phyloP scores from a whole-genome alignment of 2,888 invertebrate genomes.

The Drosophila ochracea region DNA sequence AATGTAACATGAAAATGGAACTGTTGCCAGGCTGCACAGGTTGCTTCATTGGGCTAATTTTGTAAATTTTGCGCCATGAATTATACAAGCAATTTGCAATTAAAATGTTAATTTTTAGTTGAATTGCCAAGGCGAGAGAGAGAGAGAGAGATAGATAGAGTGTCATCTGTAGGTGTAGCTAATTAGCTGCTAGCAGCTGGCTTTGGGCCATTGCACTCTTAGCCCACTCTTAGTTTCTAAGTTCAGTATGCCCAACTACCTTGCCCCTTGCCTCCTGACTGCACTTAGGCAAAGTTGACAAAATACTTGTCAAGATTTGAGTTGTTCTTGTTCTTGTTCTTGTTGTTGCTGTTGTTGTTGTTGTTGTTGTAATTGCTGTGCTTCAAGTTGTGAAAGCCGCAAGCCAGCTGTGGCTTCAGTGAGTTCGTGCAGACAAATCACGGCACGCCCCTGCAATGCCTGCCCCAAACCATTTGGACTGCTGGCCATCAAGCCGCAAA shows the following conservation, averaged over 20 bases:
- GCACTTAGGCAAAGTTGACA: constrained; percentile 71
- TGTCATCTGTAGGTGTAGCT: constrained; percentile 59
- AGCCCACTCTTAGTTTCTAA: constrained; percentile 55
- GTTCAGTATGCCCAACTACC: constrained; percentile 21
- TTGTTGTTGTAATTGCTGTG: constrained; percentile 66
- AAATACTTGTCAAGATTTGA: constrained; percentile 74
- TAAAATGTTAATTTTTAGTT: constrained; percentile 83
- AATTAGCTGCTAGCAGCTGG: constrained; percentile 53
- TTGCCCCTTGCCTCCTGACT: neutral
- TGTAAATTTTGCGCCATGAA: constrained; percentile 37
- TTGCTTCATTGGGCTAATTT: constrained; percentile 33
- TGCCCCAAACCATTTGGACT: constrained; percentile 13
- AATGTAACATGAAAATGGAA: constrained; percentile 11
- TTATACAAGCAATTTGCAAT: constrained; percentile 76
- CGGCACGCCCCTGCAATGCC: constrained; percentile 11
- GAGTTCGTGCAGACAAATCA: constrained; percentile 66
- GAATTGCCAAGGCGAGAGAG: constrained; percentile 56
- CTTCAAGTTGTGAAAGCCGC: constrained; percentile 59
- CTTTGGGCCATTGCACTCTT: constrained; percentile 28
- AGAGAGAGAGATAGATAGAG: constrained; percentile 23
- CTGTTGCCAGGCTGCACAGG: neutral
- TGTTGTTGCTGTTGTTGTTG: constrained; percentile 44
- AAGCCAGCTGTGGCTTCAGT: constrained; percentile 53
- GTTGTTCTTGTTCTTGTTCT: constrained; percentile 25
- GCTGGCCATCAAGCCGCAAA: constrained; percentile 71